Conservation (phyloP, 2,113 vertebrate species). For the Chloebia gouldiae region DNA sequence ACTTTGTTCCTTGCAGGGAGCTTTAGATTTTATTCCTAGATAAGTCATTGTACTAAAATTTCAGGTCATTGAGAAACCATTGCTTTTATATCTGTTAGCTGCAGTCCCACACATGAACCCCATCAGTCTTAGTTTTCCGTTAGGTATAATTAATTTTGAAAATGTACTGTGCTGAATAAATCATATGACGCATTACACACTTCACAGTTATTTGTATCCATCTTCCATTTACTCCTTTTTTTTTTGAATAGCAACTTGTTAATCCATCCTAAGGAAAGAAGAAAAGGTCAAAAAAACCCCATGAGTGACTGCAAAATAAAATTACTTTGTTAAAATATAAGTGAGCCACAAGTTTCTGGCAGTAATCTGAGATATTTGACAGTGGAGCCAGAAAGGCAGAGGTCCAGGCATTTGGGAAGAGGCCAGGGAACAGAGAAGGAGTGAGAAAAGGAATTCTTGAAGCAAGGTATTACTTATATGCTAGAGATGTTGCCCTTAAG, state of each 20-base stretch:
- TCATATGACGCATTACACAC: neutral
- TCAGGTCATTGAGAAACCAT: neutral
- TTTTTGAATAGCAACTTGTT: neutral
- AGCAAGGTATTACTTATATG: neutral
- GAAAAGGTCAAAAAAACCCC: neutral
- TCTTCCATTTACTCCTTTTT: neutral
- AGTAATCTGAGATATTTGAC: neutral
- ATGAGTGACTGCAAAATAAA: neutral
- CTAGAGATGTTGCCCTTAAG: neutral
- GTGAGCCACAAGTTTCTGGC: neutral
- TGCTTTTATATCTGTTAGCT: constrained; percentile 15
- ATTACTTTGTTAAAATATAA: constrained; percentile 2
- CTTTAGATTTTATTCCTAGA: neutral
- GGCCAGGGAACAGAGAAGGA: neutral
- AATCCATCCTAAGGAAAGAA: neutral
- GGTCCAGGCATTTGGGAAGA: neutral
- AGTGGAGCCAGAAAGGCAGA: neutral
- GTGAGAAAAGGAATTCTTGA: neutral
- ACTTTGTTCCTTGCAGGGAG: neutral
- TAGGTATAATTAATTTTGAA: constrained; percentile 41
- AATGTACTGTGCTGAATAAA: neutral
- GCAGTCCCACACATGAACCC: constrained; percentile 13
- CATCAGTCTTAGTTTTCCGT: neutral
- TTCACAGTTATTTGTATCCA: constrained; percentile 5
- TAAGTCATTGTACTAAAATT: constrained; percentile 37